Evolutionary conservation across 2,888 invertebrate species (phyloP).

Genomic region (Apodemia mormo): DNA sequence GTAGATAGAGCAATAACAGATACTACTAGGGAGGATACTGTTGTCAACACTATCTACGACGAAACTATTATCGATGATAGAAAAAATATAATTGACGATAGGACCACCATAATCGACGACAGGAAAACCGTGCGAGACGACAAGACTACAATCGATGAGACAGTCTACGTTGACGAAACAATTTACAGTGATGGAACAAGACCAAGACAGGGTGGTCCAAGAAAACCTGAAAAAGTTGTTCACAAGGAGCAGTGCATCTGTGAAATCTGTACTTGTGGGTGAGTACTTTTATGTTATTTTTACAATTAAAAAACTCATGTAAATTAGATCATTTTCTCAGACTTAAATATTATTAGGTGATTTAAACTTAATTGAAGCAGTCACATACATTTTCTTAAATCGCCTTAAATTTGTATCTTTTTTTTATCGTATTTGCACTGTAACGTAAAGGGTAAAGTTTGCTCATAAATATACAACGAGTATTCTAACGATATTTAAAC

Average conservation of each 20-base stretch:
- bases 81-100: not conserved
- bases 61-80: conserved; percentile 54
- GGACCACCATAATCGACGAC: conserved; percentile 49
- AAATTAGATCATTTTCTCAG: no score
- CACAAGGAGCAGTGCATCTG: conserved; percentile 92
- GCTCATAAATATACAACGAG: no score
- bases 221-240: conserved; percentile 64
- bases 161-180: conserved; percentile 64
- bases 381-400: no score
- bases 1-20: conserved; percentile 78
- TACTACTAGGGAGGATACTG: conserved; percentile 64
- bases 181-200: conserved; percentile 65
- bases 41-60: conserved; percentile 73
- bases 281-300: conserved; percentile 62
- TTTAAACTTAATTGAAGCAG: no score
- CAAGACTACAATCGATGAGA: conserved; percentile 60
- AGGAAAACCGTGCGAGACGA: conserved; percentile 75
- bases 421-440: no score
- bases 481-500: no score
- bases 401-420: no score
- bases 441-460: no score
- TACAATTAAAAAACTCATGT: not conserved
- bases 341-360: no score
- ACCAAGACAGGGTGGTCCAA: conserved; percentile 67
- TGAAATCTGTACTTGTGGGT: conserved; percentile 96